These are phyloP conservation scores for Theocolax elegans DNA, from an alignment of 1,140 invertebrate genomes.

Conservation along the genomic window DNA sequence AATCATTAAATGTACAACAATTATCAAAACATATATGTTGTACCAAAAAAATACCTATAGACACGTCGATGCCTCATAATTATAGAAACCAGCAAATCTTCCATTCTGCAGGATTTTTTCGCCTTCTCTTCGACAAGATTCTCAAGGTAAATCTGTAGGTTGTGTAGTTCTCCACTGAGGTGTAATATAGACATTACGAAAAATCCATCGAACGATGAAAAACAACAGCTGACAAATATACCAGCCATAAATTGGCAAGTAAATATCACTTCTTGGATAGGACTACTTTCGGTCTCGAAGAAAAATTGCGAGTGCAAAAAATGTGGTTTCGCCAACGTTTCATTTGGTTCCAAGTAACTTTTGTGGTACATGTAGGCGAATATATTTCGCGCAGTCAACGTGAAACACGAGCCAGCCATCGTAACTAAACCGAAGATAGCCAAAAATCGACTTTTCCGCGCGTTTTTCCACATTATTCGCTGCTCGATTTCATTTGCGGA, in stretches of 20 bases:
- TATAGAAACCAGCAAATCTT: too few relatives aligned
- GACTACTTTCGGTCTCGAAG: slow-evolving; percentile 26
- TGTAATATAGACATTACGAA: not conserved
- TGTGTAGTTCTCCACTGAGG: not conserved
- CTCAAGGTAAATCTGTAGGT: not conserved
- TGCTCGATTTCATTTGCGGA: not conserved
- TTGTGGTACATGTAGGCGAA: too few relatives aligned
- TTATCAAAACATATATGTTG: too few relatives aligned
- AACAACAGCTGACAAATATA: slow-evolving; percentile 1
- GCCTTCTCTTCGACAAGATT: too few relatives aligned
- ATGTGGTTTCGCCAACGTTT: not conserved
- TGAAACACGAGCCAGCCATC: not conserved
- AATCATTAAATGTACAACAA: too few relatives aligned
- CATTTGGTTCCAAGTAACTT: too few relatives aligned
- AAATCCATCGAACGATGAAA: slow-evolving; percentile 10
- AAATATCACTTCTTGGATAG: slow-evolving; percentile 39
- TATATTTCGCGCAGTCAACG: not conserved
- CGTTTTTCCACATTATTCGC: slow-evolving; percentile 15
- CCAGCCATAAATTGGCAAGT: slow-evolving; percentile 21
- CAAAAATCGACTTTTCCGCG: not conserved
- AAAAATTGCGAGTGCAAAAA: slow-evolving; percentile 34
- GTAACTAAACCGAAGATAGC: not conserved
- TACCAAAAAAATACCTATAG: too few relatives aligned
- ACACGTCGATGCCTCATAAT: too few relatives aligned
- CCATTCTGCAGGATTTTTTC: too few relatives aligned